Conservation (phyloP, 2,113 vertebrate species). For the Eretmochelys imbricata region DNA sequence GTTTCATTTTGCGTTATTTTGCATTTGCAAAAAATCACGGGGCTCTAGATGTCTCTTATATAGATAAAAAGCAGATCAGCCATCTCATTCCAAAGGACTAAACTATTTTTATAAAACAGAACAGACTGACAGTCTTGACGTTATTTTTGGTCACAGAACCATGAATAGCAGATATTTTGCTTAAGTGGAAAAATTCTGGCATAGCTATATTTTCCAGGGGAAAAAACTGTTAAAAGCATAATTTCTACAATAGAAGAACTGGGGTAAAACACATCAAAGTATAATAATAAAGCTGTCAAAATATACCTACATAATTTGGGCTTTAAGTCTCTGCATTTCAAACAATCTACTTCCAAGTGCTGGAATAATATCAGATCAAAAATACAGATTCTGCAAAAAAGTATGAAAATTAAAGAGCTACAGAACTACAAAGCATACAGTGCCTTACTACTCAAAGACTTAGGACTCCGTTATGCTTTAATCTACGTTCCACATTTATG, state of each 20-base stretch:
- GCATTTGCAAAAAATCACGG: too few relatives aligned
- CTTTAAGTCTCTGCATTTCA: constrained; percentile 31
- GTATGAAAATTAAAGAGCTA: neutral
- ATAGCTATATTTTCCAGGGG: neutral
- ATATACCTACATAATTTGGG: neutral
- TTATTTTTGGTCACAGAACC: neutral
- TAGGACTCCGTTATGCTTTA: neutral
- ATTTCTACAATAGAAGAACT: neutral
- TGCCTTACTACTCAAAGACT: neutral
- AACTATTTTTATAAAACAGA: neutral
- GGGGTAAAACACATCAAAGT: constrained; percentile 9
- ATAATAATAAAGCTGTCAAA: constrained; percentile 12
- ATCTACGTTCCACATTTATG: neutral
- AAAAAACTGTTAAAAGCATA: neutral
- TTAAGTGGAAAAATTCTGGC: neutral
- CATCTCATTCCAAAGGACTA: neutral
- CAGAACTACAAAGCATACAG: neutral
- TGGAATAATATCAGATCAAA: constrained; percentile 30
- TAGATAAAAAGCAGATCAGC: neutral
- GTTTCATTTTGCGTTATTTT: too few relatives aligned
- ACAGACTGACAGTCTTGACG: neutral
- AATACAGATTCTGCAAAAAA: neutral
- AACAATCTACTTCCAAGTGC: constrained; percentile 8
- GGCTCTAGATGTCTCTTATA: neutral
- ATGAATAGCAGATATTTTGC: constrained; percentile 21